Conservation (phyloP, 2,797 vertebrate species). For the Xenopus petersii region DNA sequence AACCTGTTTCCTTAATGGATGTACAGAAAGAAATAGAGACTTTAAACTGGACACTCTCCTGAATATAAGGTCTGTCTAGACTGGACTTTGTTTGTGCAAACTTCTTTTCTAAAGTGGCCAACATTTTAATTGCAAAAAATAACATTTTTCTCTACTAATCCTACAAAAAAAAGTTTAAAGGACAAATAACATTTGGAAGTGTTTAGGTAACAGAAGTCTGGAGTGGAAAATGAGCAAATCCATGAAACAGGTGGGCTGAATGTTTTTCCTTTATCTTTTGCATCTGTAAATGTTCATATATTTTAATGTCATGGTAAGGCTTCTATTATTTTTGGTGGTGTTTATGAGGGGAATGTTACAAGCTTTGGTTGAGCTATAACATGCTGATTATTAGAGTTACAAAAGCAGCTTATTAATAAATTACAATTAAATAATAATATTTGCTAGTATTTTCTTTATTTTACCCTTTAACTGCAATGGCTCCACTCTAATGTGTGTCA, state of each 20-base stretch:
- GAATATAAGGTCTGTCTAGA: conserved; percentile 37
- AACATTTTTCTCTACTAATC: background rate
- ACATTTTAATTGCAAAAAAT: conserved; percentile 14
- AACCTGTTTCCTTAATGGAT: conserved; percentile 40
- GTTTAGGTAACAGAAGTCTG: conserved; percentile 22
- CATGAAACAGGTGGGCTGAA: conserved; percentile 26
- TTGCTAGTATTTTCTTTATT: no score
- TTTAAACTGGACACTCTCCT: conserved; percentile 35
- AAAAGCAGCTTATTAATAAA: no score
- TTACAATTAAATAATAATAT: no score
- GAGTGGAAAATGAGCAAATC: conserved; percentile 10
- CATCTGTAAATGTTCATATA: background rate
- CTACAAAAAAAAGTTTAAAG: conserved; percentile 12
- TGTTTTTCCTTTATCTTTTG: conserved; percentile 7
- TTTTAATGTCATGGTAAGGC: background rate
- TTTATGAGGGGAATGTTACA: no score
- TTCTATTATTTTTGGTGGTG: no score
- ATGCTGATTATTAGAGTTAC: no score
- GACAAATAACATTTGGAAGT: conserved; percentile 34
- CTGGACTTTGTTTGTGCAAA: conserved; percentile 17
- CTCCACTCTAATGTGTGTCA: no score
- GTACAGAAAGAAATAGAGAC: conserved; percentile 22
- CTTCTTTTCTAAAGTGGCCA: conserved; percentile 2
- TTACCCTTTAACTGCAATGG: no score
- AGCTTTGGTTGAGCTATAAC: no score